Conservation (phyloP, 30 jellyfish, hydroid and myxozoan species). For the Aurelia aurita complex sp. Pacific region DNA sequence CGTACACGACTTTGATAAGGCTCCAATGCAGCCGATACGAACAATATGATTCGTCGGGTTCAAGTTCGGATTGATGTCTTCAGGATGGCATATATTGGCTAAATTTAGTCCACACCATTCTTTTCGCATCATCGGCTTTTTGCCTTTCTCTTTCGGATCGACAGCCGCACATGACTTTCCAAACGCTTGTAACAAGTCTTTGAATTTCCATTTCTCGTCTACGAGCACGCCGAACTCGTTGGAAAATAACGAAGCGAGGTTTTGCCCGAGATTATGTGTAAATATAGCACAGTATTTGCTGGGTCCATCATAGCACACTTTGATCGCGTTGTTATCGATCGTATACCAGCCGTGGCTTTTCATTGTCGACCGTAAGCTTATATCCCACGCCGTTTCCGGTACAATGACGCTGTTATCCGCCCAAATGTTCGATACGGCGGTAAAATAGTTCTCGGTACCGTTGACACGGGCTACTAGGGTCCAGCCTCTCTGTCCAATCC, state of each 20-base stretch:
- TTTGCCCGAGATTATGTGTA: conserved; percentile 88
- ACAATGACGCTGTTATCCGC: conserved; percentile 92
- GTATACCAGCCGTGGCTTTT: conserved; percentile 97
- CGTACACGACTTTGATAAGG: conserved; percentile 85
- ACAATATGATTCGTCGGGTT: conserved; percentile 98
- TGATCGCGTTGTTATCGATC: conserved; percentile 85
- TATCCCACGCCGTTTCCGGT: conserved; percentile 91
- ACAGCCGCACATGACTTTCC: conserved; percentile 85
- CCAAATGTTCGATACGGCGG: conserved; percentile 97
- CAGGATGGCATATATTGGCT: conserved; percentile 97
- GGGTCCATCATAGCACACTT: conserved; percentile 95
- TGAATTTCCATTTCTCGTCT: conserved; percentile 96
- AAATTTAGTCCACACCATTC: conserved; percentile 98
- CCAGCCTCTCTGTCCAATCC: conserved; percentile 92
- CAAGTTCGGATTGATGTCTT: conserved; percentile 94
- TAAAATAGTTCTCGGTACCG: conserved; percentile 96
- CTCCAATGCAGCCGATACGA: conserved; percentile 98
- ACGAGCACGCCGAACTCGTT: conserved; percentile 85
- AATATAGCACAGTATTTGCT: conserved; percentile 89
- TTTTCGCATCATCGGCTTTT: conserved; percentile 39
- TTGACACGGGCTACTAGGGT: conserved; percentile 99
- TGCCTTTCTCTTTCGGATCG: conserved; percentile 18
- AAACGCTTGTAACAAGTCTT: conserved; percentile 75
- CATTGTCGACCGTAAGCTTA: conserved; percentile 75
- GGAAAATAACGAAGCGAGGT: conserved; percentile 77